A percentile compares a stretch with the other conserved stretches of the same genome.
Evolutionary conservation across 2,113 vertebrate species (phyloP).

Genomic region (Eira barbara): DNA sequence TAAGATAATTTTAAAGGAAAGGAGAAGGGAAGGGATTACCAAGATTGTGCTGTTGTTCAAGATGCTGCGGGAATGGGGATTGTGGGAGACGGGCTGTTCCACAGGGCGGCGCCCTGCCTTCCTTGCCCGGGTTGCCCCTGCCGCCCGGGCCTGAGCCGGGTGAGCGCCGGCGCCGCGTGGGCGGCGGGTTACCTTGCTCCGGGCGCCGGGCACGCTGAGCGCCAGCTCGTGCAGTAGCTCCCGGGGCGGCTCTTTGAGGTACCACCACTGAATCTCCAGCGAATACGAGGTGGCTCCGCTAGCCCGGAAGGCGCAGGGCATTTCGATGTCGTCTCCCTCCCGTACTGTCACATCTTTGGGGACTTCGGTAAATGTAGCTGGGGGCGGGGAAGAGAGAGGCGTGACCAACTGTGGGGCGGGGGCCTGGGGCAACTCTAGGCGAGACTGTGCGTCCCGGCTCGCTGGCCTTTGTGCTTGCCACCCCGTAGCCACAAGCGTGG

Average conservation of each 20-base stretch:
- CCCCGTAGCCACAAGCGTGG: not conserved
- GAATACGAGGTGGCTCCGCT: conserved; percentile 92
- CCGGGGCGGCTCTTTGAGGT: conserved; percentile 89
- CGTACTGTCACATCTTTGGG: conserved; percentile 94
- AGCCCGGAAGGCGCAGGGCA: conserved; percentile 96
- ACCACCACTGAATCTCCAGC: conserved; percentile 98
- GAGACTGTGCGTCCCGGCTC: not conserved
- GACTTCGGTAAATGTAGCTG: conserved; percentile 95
- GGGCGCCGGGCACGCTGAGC: conserved; percentile 87
- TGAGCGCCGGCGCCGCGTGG: not conserved
- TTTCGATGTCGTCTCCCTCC: conserved; percentile 97
- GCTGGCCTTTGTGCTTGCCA: not conserved
- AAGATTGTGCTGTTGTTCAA: not conserved
- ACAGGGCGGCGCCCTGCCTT: not conserved
- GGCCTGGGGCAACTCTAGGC: conserved; percentile 8
- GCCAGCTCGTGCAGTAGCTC: conserved; percentile 90
- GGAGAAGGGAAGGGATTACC: not conserved
- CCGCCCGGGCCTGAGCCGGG: not conserved
- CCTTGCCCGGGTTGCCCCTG: not conserved
- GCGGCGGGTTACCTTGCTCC: conserved; percentile 87
- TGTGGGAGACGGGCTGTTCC: not conserved
- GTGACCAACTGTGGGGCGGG: conserved; percentile 63
- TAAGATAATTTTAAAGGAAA: not conserved
- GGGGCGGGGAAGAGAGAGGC: conserved; percentile 63
- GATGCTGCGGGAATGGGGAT: not conserved